Evolutionary conservation across 2,797 vertebrate genomes (phyloP), one percentile per base, ranked within the genome.

Genomic region (Oophaga sylvatica): DNA sequence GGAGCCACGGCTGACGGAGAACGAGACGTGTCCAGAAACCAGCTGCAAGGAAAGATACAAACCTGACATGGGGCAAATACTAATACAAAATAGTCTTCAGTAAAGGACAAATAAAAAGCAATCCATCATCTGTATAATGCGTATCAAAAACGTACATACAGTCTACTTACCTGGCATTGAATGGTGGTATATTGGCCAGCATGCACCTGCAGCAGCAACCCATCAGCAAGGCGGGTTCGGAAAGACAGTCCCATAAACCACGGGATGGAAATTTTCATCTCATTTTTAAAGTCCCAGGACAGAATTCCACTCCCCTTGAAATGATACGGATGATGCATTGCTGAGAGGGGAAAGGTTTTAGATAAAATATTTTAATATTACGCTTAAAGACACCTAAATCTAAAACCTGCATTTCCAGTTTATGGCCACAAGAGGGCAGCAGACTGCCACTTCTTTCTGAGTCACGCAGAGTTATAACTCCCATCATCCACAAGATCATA

Each of bases 221-320:
- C 98, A 0, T 97, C 96, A 1, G 88, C 91, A 1, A 95, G 94
- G 86, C 97, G 95, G 0, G 98, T 99, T 87, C 97, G 95, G 91
- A 99, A 99, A 0, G 97, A 96, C 91, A 99, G 94, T 15, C 98
- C 98, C 88, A 99, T 93, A 92, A 97, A 98, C 98, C 98, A 99
- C 0, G 98, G 98, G 16, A 96, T 95, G 1, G 97, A 98, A 90
- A 99, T 96, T 89, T 96, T 96, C 90, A 98, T 90, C 0, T 99
- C 97, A 3, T 95, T 96, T 93, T 97, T 99, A 90, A 99, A 96
- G 93, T 99, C 97, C 98, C 98, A 99, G 94, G 95, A 97, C 71
- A 99, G 95, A 80, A 95, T 95, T 19, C 98, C 96, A 84, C 97
- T 97, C 88, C 98, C 98, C 81, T 94, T 96, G 92, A 99, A 99